A percentile compares a stretch with the other conserved stretches of the same genome.
phyloP scores from a whole-genome alignment of 2,113 vertebrate genomes.

The Nematolebias whitei region DNA sequence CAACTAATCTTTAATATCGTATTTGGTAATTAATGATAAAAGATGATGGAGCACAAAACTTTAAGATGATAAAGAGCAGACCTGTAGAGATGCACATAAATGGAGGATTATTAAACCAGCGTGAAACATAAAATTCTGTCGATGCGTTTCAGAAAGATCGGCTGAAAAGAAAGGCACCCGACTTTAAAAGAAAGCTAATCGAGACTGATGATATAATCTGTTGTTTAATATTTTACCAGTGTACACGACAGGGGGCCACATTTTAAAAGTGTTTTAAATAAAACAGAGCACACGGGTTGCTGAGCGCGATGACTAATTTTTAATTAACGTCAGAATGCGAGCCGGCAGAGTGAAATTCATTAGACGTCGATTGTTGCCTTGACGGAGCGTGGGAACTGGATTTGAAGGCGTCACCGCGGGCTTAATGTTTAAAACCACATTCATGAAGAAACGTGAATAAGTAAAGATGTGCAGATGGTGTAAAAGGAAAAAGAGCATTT shows the following conservation, averaged over 20 bases:
- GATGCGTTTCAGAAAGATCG: slow-evolving; percentile 1
- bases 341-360: slow-evolving; percentile 52
- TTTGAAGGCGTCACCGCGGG: slow-evolving; percentile 21
- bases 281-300: slow-evolving; percentile 7
- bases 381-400: slow-evolving; percentile 31
- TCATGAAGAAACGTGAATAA: slow-evolving; percentile 10
- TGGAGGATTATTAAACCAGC: slow-evolving; percentile 3
- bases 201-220: slow-evolving; percentile 10
- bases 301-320: slow-evolving; percentile 34
- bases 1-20: no score
- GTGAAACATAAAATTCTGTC: not conserved
- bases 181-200: slow-evolving; percentile 10
- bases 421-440: slow-evolving; percentile 33
- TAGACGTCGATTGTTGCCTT: slow-evolving; percentile 55
- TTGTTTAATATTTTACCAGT: not conserved
- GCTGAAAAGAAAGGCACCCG: no score
- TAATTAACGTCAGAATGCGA: slow-evolving; percentile 49
- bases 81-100: not conserved
- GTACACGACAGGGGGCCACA: slow-evolving; percentile 17
- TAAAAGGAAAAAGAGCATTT: not conserved
- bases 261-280: slow-evolving; percentile 28
- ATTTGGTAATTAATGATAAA: no score
- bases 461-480: not conserved
- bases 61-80: no score
- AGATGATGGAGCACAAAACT: no score